Conservation (phyloP, 2,797 vertebrate genomes). For the Sphaeramia orbicularis region DNA sequence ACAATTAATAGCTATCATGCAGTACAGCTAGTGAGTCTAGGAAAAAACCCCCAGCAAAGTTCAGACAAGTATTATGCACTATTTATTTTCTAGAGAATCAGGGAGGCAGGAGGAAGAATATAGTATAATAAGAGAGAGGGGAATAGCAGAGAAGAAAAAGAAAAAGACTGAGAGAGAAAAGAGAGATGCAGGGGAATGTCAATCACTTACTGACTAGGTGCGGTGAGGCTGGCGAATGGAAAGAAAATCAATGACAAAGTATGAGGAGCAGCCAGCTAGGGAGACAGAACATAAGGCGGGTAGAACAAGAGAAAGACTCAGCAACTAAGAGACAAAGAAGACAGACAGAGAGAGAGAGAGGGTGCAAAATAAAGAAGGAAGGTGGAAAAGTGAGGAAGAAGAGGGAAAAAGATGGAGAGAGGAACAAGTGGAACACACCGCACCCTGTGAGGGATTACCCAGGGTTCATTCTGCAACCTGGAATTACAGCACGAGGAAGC, state of each 20-base stretch:
- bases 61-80: conserved; percentile 19
- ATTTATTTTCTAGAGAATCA: conserved; percentile 48
- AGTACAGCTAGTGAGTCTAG: conserved; percentile 12
- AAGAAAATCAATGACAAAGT: conserved; percentile 74
- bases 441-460: conserved; percentile 68
- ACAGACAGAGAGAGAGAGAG: conserved; percentile 9
- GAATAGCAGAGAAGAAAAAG: conserved; percentile 50
- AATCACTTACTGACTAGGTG: conserved; percentile 73
- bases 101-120: conserved; percentile 34
- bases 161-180: conserved; percentile 48
- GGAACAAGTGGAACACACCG: conserved; percentile 59
- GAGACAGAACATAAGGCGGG: conserved; percentile 49
- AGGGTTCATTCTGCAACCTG: conserved; percentile 68
- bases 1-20: conserved; percentile 33
- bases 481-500: conserved; percentile 72
- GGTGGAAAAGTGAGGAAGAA: background rate
- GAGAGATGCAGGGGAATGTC: conserved; percentile 65
- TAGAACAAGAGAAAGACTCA: conserved; percentile 47
- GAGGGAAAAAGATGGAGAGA: conserved; percentile 14
- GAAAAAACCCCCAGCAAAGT: conserved; percentile 34
- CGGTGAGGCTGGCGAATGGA: conserved; percentile 54
- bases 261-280: conserved; percentile 59
- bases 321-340: conserved; percentile 36
- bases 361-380: conserved; percentile 21
- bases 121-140: conserved; percentile 47